Conservation (phyloP, 2,113 vertebrate species). For the Sterrhoptilus dennistouni region DNA sequence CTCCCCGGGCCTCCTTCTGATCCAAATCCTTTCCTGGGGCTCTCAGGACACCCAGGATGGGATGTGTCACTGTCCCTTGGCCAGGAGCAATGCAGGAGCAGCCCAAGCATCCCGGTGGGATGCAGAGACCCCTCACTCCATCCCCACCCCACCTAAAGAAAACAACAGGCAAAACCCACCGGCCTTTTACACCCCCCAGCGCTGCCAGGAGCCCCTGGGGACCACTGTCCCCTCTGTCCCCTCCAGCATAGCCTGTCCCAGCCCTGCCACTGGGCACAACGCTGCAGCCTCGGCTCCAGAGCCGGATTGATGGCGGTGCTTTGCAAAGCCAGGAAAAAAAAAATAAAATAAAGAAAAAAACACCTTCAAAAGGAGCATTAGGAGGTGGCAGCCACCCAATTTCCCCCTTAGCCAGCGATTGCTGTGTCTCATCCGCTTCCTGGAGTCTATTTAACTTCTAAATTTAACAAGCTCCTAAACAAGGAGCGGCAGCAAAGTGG, state of each 20-base stretch:
- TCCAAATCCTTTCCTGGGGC: background rate
- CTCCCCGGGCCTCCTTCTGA: background rate
- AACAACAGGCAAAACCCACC: background rate
- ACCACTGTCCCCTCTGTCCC: background rate
- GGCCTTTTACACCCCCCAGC: background rate
- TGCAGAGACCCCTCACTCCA: background rate
- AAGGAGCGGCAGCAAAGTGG: slow-evolving; percentile 28
- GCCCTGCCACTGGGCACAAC: background rate
- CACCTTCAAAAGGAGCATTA: background rate
- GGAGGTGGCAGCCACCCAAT: background rate
- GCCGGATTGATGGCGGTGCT: background rate
- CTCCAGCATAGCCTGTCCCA: background rate
- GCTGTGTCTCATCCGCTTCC: background rate
- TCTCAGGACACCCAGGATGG: background rate
- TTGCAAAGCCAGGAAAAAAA: background rate
- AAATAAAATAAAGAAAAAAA: background rate
- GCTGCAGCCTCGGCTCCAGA: fast-evolving
- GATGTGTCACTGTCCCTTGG: fast-evolving
- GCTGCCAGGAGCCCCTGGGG: background rate
- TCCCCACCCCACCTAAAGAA: background rate
- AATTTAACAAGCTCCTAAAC: slow-evolving; percentile 43
- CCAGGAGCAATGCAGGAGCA: background rate
- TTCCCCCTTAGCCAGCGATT: background rate
- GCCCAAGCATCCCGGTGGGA: fast-evolving
- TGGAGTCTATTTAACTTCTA: slow-evolving; percentile 26